Evolutionary conservation across 2,113 vertebrate genomes (phyloP), one percentile per base, ranked within the genome.

Genomic region (Bos indicus): DNA sequence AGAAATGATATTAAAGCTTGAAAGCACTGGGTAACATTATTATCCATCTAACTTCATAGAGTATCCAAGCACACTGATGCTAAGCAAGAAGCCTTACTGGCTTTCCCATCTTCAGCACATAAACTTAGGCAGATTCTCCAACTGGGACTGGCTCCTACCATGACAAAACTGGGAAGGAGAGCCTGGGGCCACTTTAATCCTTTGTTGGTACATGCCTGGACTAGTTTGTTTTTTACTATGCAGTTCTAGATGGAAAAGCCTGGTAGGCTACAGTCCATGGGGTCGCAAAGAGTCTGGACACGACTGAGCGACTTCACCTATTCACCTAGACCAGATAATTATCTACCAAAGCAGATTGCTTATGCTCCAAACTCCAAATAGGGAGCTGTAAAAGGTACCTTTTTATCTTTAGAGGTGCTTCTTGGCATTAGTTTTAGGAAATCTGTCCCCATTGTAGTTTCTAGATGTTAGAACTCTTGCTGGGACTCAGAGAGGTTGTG

Each of bases 1-100:
- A 97, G 46, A 92, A 54, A 88, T 95, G 90, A 96, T 43, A 89
- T 90, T 90, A 97, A 90, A 97, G 60, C 25, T 74, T 96, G n/a
- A 96, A 97, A 77, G 48, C 54, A 89, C n/a, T 60, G 52, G 17
- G 51, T 81, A 84, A 92, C 2, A 57, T n/a, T 36, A 96, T 2
- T 90, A 36, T 48, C 23, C 57, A 89, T 25, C 78, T 90, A 77
- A 77, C 40, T 74, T 67, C 21, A 81, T 21, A 74, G 16, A 51
- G 8, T 81, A 94, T 51, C 28, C 3, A 46, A 97, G 83, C 93
- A 62, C 52, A 91, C 6, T 19, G 48, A 81, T 48, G 51, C 48
- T 86, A 6, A 93, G 10, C 60, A 93, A 89, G 36, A 88, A 90
- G 19, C 3, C 23, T 86, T 87, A 51, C 0, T 71, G 71, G 40